A percentile compares a stretch with the other conserved stretches of the same genome.
Conservation (phyloP, 2,888 invertebrate species). For the Drosophila merina region DNA sequence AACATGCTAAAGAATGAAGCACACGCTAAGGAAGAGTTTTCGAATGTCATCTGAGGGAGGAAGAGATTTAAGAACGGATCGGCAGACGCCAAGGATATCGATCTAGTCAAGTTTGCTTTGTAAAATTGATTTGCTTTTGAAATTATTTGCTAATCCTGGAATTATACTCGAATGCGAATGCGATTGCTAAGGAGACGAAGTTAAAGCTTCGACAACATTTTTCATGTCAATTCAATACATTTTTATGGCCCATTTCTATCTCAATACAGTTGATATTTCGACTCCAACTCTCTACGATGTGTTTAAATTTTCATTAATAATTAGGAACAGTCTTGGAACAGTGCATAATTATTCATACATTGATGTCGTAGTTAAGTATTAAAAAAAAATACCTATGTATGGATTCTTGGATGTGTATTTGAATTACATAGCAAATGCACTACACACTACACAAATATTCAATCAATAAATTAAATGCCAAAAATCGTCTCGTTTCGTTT, state of each 20-base stretch:
- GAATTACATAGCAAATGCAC: slow-evolving; percentile 64
- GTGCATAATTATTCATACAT: slow-evolving; percentile 61
- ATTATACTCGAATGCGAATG: slow-evolving; percentile 34
- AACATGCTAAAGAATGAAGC: neutral
- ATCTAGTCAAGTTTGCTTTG: slow-evolving; percentile 43
- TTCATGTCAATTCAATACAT: slow-evolving; percentile 34
- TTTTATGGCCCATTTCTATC: slow-evolving; percentile 11
- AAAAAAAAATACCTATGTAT: slow-evolving; percentile 66
- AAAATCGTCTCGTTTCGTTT: slow-evolving; percentile 24
- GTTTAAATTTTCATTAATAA: slow-evolving; percentile 67
- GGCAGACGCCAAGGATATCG: slow-evolving; percentile 30
- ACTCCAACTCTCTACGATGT: slow-evolving; percentile 67
- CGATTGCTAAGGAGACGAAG: slow-evolving; percentile 24
- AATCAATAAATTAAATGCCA: slow-evolving; percentile 78
- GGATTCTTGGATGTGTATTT: slow-evolving; percentile 69
- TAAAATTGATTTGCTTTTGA: slow-evolving; percentile 35
- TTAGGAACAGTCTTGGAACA: slow-evolving; percentile 58
- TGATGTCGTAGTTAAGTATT: slow-evolving; percentile 76
- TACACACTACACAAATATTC: slow-evolving; percentile 73
- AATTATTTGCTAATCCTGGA: slow-evolving; percentile 31
- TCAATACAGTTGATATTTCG: slow-evolving; percentile 55
- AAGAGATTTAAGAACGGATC: slow-evolving; percentile 31
- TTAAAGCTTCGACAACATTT: slow-evolving; percentile 27
- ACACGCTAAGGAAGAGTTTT: slow-evolving; percentile 31
- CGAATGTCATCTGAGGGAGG: slow-evolving; percentile 24